phyloP scores from a whole-genome alignment of 2,797 vertebrate species.

The Tolypeutes matacus region DNA sequence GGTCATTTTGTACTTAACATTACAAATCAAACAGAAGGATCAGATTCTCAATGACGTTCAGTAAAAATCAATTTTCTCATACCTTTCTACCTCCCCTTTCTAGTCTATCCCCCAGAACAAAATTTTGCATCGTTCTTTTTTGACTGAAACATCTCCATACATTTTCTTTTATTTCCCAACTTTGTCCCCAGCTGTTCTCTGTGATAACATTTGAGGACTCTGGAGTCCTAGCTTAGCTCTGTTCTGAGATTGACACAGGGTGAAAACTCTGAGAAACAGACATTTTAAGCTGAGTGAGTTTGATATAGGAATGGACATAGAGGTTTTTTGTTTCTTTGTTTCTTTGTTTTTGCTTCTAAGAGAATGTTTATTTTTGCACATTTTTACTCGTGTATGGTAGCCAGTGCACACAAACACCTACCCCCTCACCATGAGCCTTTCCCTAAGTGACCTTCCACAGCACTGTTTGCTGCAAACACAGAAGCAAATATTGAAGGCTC shows the following conservation, averaged over 20 bases:
- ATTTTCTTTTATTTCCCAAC: neutral
- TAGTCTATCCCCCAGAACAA: neutral
- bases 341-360: conserved; percentile 58
- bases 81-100: neutral
- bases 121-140: conserved; percentile 11
- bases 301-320: neutral
- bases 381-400: neutral
- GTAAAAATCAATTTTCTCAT: neutral
- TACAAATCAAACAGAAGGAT: conserved; percentile 41
- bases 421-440: neutral
- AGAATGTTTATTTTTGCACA: neutral
- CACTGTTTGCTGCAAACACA: neutral
- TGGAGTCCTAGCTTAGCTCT: neutral
- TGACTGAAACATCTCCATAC: too few species aligned
- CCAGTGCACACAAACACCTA: neutral
- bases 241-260: neutral
- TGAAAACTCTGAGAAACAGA: neutral
- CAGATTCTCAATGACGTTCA: conserved; percentile 47
- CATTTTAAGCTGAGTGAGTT: neutral
- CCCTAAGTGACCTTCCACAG: conserved; percentile 49
- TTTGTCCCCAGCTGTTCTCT: too few species aligned
- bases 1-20: conserved; percentile 15
- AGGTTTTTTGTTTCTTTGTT: too few species aligned
- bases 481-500: neutral
- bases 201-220: too few species aligned